Evolutionary conservation across 1,140 invertebrate species (phyloP).

Genomic region (Oryctes rhinoceros): DNA sequence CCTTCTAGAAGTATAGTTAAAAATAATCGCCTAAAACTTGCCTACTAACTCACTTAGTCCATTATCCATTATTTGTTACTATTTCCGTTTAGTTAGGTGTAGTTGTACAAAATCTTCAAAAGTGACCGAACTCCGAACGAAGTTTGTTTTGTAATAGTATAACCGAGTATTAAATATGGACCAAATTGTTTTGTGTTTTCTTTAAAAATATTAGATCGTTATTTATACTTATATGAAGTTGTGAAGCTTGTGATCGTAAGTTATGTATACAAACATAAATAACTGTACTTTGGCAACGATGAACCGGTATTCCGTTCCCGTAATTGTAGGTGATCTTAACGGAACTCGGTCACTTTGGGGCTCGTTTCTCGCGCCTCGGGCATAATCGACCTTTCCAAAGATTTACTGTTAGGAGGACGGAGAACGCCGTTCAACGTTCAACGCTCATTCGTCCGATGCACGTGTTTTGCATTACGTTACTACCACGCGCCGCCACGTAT

Average conservation of each 20-base stretch:
- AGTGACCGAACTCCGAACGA: no score
- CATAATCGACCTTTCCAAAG: slow-evolving; percentile 34
- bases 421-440: not conserved
- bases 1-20: not conserved
- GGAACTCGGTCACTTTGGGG: slow-evolving; percentile 45
- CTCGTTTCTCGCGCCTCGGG: slow-evolving; percentile 30
- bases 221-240: not conserved
- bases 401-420: slow-evolving; percentile 17
- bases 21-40: not conserved
- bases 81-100: no score
- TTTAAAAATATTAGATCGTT: not conserved
- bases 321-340: slow-evolving; percentile 46
- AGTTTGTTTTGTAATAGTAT: no score
- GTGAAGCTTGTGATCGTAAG: not conserved
- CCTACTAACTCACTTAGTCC: no score
- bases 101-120: no score
- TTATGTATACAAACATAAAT: not conserved
- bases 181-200: no score
- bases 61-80: no score
- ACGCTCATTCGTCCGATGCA: slow-evolving; percentile 2
- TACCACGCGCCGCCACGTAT: not conserved
- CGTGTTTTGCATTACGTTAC: slow-evolving; percentile 25
- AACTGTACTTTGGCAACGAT: slow-evolving; percentile 30
- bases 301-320: slow-evolving; percentile 46
- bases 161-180: no score